Evolutionary conservation across 2,888 invertebrate genomes (phyloP).

Genomic region (Rotaria magnacalcarata): DNA sequence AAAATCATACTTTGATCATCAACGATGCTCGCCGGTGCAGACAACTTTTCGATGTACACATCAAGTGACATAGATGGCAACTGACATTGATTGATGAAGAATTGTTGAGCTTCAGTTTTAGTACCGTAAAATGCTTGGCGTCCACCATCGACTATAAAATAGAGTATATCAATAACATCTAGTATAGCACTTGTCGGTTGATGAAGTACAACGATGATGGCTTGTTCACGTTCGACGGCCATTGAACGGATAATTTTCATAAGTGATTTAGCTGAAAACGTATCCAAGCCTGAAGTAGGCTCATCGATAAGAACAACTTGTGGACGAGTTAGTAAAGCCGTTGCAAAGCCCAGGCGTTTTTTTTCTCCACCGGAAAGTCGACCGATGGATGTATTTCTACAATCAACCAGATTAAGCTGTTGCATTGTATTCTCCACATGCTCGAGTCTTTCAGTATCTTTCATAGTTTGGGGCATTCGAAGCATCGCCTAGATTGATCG

Average conservation of each 20-base stretch:
- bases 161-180: constrained; percentile 60
- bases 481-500: constrained; percentile 50
- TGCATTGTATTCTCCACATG: constrained; percentile 54
- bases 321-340: constrained; percentile 68
- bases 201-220: constrained; percentile 83
- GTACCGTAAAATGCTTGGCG: constrained; percentile 76
- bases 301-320: constrained; percentile 92
- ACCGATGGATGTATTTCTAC: constrained; percentile 83
- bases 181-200: constrained; percentile 66
- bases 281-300: constrained; percentile 90
- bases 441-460: constrained; percentile 49
- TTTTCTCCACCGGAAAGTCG: constrained; percentile 90
- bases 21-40: neutral
- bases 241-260: constrained; percentile 70
- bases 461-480: constrained; percentile 52
- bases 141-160: constrained; percentile 78
- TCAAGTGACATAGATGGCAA: constrained; percentile 63
- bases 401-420: constrained; percentile 63
- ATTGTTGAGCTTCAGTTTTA: constrained; percentile 61
- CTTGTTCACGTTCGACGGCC: constrained; percentile 52
- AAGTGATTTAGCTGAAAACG: constrained; percentile 83
- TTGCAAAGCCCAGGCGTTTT: constrained; percentile 87
- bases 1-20: neutral
- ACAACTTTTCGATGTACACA: neutral
- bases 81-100: constrained; percentile 56